Conservation (phyloP, 2,113 vertebrate species). For the Bagarius yarrelli region DNA sequence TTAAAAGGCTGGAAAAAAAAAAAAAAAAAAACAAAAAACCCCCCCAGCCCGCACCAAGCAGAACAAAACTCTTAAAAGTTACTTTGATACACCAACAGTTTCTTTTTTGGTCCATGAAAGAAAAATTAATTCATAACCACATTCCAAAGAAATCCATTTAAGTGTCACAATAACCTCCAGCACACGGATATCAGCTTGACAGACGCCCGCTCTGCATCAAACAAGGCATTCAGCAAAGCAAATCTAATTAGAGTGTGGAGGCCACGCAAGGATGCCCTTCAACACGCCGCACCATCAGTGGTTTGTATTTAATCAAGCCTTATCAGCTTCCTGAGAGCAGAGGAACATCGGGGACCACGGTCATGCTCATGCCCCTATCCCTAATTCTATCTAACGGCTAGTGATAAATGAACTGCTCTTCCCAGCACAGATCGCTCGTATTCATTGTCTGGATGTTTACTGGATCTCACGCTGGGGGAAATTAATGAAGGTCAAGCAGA, state of each 20-base stretch:
- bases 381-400: slow-evolving; percentile 32
- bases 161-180: neutral
- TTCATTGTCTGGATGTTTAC: slow-evolving; percentile 18
- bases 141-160: slow-evolving; percentile 1
- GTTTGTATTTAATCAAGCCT: slow-evolving; percentile 45
- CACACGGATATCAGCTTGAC: neutral
- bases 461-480: slow-evolving; percentile 2
- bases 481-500: slow-evolving; percentile 45
- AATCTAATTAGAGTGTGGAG: slow-evolving; percentile 42
- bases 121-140: neutral
- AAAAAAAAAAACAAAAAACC: no score
- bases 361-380: slow-evolving; percentile 26
- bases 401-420: slow-evolving; percentile 44
- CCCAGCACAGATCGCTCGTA: neutral
- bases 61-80: neutral
- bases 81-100: neutral
- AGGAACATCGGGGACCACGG: slow-evolving; percentile 21
- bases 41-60: neutral
- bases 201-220: neutral
- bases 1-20: neutral
- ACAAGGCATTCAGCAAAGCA: slow-evolving; percentile 20
- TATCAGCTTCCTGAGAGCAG: slow-evolving; percentile 30
- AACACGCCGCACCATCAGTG: slow-evolving; percentile 11
- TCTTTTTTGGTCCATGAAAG: neutral
- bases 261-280: slow-evolving; percentile 30